Evolutionary conservation across 2,888 invertebrate genomes (phyloP), one percentile per base, ranked within the genome.

Genomic region (Scaptomyza cyrtandrae): DNA sequence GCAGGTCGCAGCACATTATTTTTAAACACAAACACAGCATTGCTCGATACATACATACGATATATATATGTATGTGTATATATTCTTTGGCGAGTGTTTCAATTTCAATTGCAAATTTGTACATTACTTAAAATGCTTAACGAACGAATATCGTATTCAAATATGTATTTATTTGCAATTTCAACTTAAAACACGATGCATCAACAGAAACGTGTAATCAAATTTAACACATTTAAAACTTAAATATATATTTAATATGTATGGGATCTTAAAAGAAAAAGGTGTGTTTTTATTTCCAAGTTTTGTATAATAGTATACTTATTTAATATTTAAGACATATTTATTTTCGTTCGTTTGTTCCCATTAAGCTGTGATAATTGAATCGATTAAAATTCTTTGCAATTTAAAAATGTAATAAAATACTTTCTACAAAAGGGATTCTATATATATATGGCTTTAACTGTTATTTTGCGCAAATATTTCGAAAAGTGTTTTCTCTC

Each of bases 391-490:
- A 14, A 31, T 16, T 10, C 6, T 11, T 11, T 33, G 14, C n/a
- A 44, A 64, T 27, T n/a, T 19, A 0, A 16, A 13, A 14, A 39
- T 7, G 2, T n/a, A 46, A 41, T 45, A 14, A 33, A 27, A 27
- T n/a, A 10, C 7, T 14, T 14, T 39, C 1, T 7, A 3, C n/a
- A 10, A 3, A 11, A 43, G 11, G 13, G 11, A 10, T 46, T 6
- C 9, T 27, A 6, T 10, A 33, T 7, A 4, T 6, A 24, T 0
- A 14, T 44, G 19, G 14, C 31, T 14, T 16, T 14, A 29, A 10
- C 10, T 62, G 35, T 44, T 43, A 37, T 37, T 63, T 44, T 50
- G 33, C 57, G 14, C 31, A 33, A 19, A 65, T 46, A 64, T 65
- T 37, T 13, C 29, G n/a, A 37, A 14, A 31, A 48, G 41, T 41